Conservation (phyloP, 2,113 vertebrate genomes). For the Paramisgurnus dabryanus region DNA sequence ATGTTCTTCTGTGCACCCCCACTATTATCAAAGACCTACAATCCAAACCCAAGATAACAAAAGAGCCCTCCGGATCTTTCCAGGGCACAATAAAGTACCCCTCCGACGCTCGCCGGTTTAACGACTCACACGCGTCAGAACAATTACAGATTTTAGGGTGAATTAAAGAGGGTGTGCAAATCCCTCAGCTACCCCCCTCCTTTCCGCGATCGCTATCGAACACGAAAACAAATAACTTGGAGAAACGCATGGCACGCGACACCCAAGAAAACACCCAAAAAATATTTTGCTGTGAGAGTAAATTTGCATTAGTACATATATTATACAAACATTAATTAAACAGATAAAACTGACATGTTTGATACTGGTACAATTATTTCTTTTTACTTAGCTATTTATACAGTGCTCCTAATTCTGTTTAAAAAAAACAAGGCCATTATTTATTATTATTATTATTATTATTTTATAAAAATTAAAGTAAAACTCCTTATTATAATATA, state of each 20-base stretch:
- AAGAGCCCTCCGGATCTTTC: conserved; percentile 57
- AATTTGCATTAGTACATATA: background rate
- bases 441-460: too few relatives aligned
- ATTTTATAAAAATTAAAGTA: too few relatives aligned
- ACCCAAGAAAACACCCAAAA: background rate
- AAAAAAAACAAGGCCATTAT: too few relatives aligned
- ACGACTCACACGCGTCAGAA: conserved; percentile 65
- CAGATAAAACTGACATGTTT: too few relatives aligned
- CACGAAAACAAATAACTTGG: background rate
- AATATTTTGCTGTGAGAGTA: background rate
- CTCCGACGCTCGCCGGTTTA: conserved; percentile 55
- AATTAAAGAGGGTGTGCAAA: conserved; percentile 52
- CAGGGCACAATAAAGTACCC: conserved; percentile 49
- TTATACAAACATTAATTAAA: too few relatives aligned
- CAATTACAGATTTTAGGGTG: conserved; percentile 60
- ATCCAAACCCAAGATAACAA: conserved; percentile 52
- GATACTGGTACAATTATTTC: background rate
- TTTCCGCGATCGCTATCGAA: background rate
- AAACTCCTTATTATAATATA: too few relatives aligned
- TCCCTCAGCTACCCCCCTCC: background rate
- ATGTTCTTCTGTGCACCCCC: conserved; percentile 34
- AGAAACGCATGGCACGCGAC: background rate
- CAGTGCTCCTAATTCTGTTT: too few relatives aligned
- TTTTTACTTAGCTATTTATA: background rate
- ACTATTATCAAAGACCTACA: conserved; percentile 37